Evolutionary conservation across 2,888 invertebrate genomes (phyloP).

Genomic region (Dasysyrphus albostriatus): DNA sequence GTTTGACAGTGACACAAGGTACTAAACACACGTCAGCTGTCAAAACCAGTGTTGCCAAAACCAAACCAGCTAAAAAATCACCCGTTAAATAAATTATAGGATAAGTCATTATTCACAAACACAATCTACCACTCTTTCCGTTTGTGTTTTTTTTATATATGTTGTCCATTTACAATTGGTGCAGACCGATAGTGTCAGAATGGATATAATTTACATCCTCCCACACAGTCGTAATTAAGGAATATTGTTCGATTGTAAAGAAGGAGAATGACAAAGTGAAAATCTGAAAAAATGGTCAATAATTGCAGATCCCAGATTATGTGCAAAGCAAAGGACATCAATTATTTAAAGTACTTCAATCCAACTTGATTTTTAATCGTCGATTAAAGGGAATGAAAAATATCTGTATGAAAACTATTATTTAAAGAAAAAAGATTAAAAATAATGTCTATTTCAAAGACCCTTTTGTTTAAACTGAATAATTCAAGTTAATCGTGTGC

Average conservation of each 20-base stretch:
- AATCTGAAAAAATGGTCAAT: constrained; percentile 17
- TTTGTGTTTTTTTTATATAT: not conserved
- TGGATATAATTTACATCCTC: constrained; percentile 21
- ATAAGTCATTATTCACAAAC: not conserved
- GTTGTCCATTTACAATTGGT: not conserved
- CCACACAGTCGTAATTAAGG: constrained; percentile 16
- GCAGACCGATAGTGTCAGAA: not conserved
- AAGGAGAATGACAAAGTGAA: constrained; percentile 6
- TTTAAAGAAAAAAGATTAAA: too few species aligned
- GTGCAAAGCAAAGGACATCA: not conserved
- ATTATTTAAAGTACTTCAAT: not conserved
- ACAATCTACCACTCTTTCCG: not conserved
- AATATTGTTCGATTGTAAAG: constrained; percentile 14
- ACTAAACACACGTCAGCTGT: too few species aligned
- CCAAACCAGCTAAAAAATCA: too few species aligned
- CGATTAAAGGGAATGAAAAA: not conserved
- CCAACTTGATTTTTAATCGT: not conserved
- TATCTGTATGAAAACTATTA: too few species aligned
- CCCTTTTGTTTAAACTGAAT: too few species aligned
- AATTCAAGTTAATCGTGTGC: too few species aligned
- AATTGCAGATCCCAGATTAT: constrained; percentile 22
- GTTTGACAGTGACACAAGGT: too few species aligned
- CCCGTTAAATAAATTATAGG: not conserved
- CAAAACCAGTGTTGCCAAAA: too few species aligned
- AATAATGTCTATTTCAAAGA: too few species aligned